These are phyloP conservation scores for Caenorhabditis macrosperma DNA, from an alignment of 2,888 invertebrate genomes.

Conservation along the genomic window DNA sequence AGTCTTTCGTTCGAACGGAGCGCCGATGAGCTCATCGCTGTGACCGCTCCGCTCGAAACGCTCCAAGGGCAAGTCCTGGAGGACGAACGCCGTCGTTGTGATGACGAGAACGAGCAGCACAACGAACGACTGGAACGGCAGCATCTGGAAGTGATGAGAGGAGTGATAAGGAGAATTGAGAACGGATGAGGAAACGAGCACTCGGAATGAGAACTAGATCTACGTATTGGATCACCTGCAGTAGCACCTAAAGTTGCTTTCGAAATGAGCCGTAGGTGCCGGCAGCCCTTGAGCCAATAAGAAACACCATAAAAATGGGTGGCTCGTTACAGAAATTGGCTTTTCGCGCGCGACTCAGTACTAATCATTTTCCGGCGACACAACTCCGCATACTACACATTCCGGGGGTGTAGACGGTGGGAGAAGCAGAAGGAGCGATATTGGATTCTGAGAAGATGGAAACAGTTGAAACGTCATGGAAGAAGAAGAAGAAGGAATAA, in stretches of 20 bases:
- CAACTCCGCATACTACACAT: constrained; percentile 10
- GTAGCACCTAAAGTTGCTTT: no score
- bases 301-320: constrained; percentile 49
- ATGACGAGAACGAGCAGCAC: constrained; percentile 23
- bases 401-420: background rate
- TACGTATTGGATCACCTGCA: no score
- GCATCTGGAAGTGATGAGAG: constrained; percentile 24
- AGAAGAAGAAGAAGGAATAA: background rate
- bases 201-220: background rate
- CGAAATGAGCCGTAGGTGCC: constrained; percentile 14
- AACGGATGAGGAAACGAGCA: background rate
- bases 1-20: constrained; percentile 22
- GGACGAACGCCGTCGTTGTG: constrained; percentile 37
- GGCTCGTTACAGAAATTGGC: constrained; percentile 28
- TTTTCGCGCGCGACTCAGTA: constrained; percentile 26
- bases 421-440: background rate
- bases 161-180: background rate
- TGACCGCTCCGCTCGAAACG: constrained; percentile 55
- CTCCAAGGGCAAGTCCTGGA: constrained; percentile 61
- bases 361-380: constrained; percentile 28
- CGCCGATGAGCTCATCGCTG: background rate
- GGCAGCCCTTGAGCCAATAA: constrained; percentile 35
- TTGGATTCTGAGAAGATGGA: constrained; percentile 23
- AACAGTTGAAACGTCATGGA: background rate
- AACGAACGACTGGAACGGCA: constrained; percentile 17